Evolutionary conservation across 2,888 invertebrate species (phyloP), one percentile per base, ranked within the genome.

Genomic region (Noctuana brunneofusca): DNA sequence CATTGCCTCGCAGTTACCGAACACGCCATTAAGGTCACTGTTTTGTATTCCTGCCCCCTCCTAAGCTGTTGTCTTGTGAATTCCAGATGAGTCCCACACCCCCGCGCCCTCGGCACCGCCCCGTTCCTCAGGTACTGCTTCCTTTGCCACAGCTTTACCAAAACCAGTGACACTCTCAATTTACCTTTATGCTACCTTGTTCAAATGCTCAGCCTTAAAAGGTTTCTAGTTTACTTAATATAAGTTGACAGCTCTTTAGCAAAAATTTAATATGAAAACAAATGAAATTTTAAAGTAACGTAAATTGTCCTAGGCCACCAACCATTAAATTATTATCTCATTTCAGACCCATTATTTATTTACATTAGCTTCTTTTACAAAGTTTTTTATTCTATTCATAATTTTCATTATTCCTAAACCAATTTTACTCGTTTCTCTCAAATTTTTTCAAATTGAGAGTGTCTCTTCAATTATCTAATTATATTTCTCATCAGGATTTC

Each of bases 71-170:
- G 84, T 92, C 82, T 89, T 91, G 80, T 89, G 85, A 81, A 88
- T 92, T 92, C 85, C 92, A 92, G 92, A 92, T 92, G 91, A 90
- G 86, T 92, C 91, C 87, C 86, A 76, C 84, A 87, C 83, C 79
- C 91, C 87, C 82, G 92, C 84, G 86, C 87, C 89, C 80, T 83
- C 83, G 87, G 87, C 89, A 80, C 85, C 89, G 89, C 86, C 88
- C 85, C 91, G 90, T 67, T 89, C 91, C 90, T 88, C 92, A 92
- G 92, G 92, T 91, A 92, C 81, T 76, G 81, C 80, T 60, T 78
- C 78, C 79, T 70, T 73, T 62, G 62, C 62, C 35, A 62, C 62
- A 49, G 49, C 60, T 60, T 62, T 38, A 49, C 55, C 62, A 49
- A 55, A 62, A 55, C 55, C 55, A 35, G 62, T 22, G 43, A 62